Evolutionary conservation across 2,797 vertebrate species (phyloP).

Genomic region (Acrocephalus scirpaceus): DNA sequence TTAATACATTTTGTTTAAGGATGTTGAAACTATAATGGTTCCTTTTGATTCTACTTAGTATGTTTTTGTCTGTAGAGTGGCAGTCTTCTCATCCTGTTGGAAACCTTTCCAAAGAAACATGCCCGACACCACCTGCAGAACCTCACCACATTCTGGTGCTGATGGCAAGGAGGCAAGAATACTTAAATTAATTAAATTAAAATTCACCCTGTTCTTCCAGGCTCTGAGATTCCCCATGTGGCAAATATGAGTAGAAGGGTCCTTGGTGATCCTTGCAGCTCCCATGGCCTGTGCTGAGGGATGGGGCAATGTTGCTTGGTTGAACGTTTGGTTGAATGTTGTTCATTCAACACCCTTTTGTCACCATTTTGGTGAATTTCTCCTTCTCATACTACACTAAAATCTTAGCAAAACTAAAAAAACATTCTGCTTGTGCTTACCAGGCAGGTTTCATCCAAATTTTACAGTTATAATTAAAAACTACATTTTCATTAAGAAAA

Average conservation of each 20-base stretch:
- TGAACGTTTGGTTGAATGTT: neutral
- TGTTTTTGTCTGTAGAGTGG: neutral
- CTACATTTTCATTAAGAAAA: conserved; percentile 81
- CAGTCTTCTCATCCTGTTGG: neutral
- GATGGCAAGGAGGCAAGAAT: neutral
- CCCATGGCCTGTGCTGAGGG: neutral
- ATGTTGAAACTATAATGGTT: neutral
- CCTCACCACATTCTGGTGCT: neutral
- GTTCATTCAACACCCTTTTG: neutral
- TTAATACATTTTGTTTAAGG: neutral
- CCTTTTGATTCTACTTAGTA: neutral
- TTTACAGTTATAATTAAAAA: conserved; percentile 78
- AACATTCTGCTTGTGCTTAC: conserved; percentile 16
- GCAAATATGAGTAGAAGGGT: neutral
- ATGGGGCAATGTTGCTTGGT: neutral
- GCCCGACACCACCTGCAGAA: neutral
- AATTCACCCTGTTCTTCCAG: neutral
- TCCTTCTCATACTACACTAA: neutral
- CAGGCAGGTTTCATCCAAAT: conserved; percentile 68
- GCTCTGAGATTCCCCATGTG: neutral
- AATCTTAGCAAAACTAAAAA: neutral
- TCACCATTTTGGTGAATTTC: neutral
- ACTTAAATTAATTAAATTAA: neutral
- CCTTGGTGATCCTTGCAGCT: neutral
- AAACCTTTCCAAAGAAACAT: neutral